These are phyloP conservation scores for Cricetomys ansorgei DNA, from an alignment of 2,113 vertebrate genomes.

Conservation along the genomic window DNA sequence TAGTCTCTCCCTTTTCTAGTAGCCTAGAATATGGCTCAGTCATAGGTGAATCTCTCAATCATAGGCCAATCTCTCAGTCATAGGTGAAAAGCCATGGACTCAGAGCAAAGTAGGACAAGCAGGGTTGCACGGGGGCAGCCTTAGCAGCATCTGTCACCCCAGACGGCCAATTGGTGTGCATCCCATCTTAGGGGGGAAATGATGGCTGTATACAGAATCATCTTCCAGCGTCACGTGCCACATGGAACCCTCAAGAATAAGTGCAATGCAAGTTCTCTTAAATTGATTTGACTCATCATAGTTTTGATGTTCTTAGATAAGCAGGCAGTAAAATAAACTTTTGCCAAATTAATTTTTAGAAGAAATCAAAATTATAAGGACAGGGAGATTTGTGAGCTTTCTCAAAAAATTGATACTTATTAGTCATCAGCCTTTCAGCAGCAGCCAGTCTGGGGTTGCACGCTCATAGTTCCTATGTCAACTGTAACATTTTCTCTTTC, in stretches of 20 bases:
- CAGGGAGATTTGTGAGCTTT: constrained; percentile 41
- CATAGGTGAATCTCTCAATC: neutral
- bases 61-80: neutral
- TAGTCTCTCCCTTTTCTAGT: neutral
- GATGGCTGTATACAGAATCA: neutral
- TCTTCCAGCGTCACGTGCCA: neutral
- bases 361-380: constrained; percentile 41
- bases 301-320: neutral
- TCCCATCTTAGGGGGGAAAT: neutral
- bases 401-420: constrained; percentile 38
- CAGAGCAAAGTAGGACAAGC: neutral
- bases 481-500: neutral
- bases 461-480: neutral
- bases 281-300: neutral
- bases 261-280: neutral
- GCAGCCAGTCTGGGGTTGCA: neutral
- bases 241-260: neutral
- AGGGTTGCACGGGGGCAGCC: neutral
- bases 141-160: neutral
- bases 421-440: neutral
- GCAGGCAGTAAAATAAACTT: constrained; percentile 4
- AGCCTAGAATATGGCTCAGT: neutral
- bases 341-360: constrained; percentile 56
- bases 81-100: neutral
- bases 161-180: neutral